phyloP scores from a whole-genome alignment of 2,113 vertebrate genomes.

The Chloroceryle aenea region DNA sequence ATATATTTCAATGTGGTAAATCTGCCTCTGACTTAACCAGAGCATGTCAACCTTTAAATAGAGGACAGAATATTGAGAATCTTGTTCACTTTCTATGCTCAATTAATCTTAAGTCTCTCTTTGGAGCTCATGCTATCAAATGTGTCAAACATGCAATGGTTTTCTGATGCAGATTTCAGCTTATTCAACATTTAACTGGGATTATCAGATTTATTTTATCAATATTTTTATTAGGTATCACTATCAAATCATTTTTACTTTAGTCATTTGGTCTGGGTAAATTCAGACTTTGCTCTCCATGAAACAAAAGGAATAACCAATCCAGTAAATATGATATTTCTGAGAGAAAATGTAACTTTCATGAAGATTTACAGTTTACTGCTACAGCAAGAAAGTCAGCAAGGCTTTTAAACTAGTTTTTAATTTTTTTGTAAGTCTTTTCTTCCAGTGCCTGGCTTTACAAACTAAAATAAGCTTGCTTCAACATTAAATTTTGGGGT shows the following conservation, averaged over 20 bases:
- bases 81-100: conserved; percentile 8
- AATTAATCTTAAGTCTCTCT: conserved; percentile 26
- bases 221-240: neutral
- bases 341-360: neutral
- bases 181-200: conserved; percentile 33
- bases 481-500: neutral
- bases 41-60: conserved; percentile 21
- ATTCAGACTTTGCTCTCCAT: conserved; percentile 13
- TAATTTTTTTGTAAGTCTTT: neutral
- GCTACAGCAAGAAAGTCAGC: neutral
- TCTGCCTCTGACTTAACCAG: neutral
- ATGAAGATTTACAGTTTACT: neutral
- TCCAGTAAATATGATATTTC: neutral
- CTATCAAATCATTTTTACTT: neutral
- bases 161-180: conserved; percentile 30
- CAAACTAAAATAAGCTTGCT: neutral
- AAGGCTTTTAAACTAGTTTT: neutral
- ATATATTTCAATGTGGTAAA: neutral
- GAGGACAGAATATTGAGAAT: neutral
- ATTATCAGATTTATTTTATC: conserved; percentile 27
- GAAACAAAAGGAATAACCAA: neutral
- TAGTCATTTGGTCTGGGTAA: neutral
- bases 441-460: neutral
- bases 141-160: conserved; percentile 3
- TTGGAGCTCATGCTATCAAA: conserved; percentile 22